Conservation (phyloP, 1,140 invertebrate genomes). For the Ephestia elutella region DNA sequence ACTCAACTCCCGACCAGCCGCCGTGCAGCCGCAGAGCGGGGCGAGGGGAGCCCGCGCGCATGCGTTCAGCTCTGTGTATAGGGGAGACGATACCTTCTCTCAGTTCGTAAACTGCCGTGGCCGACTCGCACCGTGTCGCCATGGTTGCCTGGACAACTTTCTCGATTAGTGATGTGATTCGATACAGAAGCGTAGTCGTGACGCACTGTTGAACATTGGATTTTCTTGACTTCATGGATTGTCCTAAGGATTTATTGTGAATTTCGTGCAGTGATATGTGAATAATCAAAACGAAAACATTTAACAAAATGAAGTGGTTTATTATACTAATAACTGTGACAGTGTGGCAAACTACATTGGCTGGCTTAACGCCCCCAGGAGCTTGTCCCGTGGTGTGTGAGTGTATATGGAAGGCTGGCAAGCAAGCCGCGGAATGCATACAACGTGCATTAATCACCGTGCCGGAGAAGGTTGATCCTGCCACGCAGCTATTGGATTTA, state of each 20-base stretch:
- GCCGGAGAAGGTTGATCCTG: conserved; percentile 86
- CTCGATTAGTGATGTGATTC: conserved; percentile 71
- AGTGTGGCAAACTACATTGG: conserved; percentile 52
- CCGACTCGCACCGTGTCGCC: conserved; percentile 48
- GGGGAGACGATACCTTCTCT: conserved; percentile 56
- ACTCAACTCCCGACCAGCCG: conserved; percentile 47
- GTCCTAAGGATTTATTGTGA: conserved; percentile 18
- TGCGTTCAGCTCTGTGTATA: conserved; percentile 54
- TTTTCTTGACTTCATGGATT: conserved; percentile 24
- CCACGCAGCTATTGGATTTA: conserved; percentile 92
- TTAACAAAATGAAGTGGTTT: conserved; percentile 63
- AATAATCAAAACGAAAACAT: conserved; percentile 29
- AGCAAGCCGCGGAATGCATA: conserved; percentile 91
- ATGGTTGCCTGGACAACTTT: conserved; percentile 64
- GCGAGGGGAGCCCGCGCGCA: conserved; percentile 54
- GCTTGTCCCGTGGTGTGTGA: conserved; percentile 85
- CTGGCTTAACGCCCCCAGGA: conserved; percentile 61
- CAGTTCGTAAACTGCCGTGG: conserved; percentile 58
- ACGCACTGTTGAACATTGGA: conserved; percentile 26
- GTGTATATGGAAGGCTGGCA: conserved; percentile 95
- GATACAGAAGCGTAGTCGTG: conserved; percentile 45
- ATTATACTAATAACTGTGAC: conserved; percentile 58
- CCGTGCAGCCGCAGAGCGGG: conserved; percentile 66
- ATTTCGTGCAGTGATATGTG: conserved; percentile 32
- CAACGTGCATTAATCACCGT: conserved; percentile 86